These are phyloP conservation scores for Onychostruthus taczanowskii DNA, from an alignment of 2,113 vertebrate genomes.

Conservation along the genomic window DNA sequence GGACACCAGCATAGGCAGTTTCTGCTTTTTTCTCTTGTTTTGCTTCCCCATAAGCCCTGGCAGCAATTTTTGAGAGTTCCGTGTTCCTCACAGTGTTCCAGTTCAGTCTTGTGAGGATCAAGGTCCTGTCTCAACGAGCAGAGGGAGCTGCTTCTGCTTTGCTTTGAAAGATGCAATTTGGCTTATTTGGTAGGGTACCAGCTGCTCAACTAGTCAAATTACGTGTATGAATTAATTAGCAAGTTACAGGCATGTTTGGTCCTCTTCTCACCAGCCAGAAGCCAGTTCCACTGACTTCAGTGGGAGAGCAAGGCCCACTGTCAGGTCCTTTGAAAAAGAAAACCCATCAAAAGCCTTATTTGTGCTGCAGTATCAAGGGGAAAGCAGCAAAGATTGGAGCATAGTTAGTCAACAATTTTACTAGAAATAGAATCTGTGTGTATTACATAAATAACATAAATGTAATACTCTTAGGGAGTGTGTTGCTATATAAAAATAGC, in stretches of 20 bases:
- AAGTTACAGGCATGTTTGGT: background rate
- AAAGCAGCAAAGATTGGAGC: background rate
- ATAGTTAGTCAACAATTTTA: background rate
- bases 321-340: background rate
- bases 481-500: background rate
- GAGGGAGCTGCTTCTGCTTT: background rate
- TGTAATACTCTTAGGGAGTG: background rate
- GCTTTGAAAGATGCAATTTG: background rate
- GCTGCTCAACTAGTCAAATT: background rate
- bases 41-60: background rate
- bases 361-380: background rate
- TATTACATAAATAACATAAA: background rate
- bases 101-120: background rate
- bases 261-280: background rate
- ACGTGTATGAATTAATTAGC: background rate
- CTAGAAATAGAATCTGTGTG: background rate
- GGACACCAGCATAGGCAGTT: background rate
- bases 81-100: fast-evolving
- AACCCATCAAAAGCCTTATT: background rate
- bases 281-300: background rate
- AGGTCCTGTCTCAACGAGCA: background rate
- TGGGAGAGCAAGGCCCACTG: background rate
- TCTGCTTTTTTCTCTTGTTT: background rate
- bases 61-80: background rate
- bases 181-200: background rate